These are phyloP conservation scores for Batillaria attramentaria DNA, from an alignment of 1,140 invertebrate species.

Conservation along the genomic window DNA sequence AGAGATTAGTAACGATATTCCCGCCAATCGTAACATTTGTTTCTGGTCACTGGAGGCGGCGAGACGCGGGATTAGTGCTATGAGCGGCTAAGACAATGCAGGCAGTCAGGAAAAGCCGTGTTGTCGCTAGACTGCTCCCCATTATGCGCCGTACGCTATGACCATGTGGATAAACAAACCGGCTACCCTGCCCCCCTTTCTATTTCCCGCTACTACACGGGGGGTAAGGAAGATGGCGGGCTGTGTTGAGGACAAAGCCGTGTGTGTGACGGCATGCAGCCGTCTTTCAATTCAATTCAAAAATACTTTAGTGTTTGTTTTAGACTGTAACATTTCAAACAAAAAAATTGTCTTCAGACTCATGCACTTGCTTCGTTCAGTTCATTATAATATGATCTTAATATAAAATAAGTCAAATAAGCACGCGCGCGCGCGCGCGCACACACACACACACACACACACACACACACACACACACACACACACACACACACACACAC, in stretches of 20 bases:
- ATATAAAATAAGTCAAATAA: constrained; percentile 10
- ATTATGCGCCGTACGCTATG: constrained; percentile 12
- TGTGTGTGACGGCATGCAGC: too few relatives aligned
- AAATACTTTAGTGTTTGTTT: too few relatives aligned
- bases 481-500: too few relatives aligned
- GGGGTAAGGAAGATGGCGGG: not conserved
- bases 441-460: too few relatives aligned
- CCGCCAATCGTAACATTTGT: constrained; percentile 20
- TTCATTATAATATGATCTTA: not conserved
- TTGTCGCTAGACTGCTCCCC: not conserved
- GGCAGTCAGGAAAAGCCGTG: not conserved
- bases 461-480: too few relatives aligned
- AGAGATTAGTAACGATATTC: constrained; percentile 25
- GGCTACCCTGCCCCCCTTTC: constrained; percentile 5
- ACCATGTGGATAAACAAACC: constrained; percentile 21
- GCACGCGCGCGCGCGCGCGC: too few relatives aligned
- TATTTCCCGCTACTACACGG: not conserved
- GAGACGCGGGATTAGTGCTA: not conserved
- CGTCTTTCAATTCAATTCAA: too few relatives aligned
- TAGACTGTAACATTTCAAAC: too few relatives aligned
- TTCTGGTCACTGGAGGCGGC: constrained; percentile 20
- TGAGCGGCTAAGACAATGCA: constrained; percentile 9
- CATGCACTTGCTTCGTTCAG: too few relatives aligned
- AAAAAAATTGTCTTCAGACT: too few relatives aligned
- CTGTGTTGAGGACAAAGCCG: not conserved